Percentiles rank a stretch among this genome's conserved stretches.
phyloP scores from a whole-genome alignment of 2,797 vertebrate genomes.

The Bradypus variegatus region DNA sequence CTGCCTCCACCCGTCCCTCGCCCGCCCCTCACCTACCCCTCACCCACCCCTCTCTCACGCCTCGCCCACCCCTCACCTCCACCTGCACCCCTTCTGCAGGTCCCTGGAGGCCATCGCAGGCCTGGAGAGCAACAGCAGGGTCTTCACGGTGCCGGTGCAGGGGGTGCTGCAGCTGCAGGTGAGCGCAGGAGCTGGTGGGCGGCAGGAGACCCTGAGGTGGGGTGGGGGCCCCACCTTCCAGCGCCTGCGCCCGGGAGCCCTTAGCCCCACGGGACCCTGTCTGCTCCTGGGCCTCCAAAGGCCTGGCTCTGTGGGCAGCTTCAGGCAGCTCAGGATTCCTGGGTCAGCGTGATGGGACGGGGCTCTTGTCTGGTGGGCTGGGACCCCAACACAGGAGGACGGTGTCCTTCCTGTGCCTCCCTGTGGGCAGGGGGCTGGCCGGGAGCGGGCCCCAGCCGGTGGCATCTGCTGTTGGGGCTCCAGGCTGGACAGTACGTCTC shows the following conservation, averaged over 20 bases:
- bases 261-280: too few relatives aligned
- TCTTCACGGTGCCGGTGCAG: constrained; percentile 89
- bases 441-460: not conserved
- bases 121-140: constrained; percentile 91
- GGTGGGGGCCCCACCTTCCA: not conserved
- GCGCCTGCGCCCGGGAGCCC: not conserved
- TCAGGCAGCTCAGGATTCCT: too few relatives aligned
- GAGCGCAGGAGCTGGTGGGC: not conserved
- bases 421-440: not conserved
- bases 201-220: accelerated
- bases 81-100: constrained; percentile 64
- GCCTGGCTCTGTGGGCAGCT: too few relatives aligned
- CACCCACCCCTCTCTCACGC: too few relatives aligned
- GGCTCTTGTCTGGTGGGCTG: too few relatives aligned
- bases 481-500: constrained; percentile 94
- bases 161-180: constrained; percentile 96
- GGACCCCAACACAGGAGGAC: not conserved
- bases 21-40: too few relatives aligned
- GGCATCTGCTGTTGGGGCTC: not conserved
- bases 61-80: not conserved
- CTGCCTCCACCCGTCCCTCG: too few relatives aligned
- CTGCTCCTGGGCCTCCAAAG: too few relatives aligned
- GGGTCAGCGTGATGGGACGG: too few relatives aligned
- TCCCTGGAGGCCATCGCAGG: constrained; percentile 93
- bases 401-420: too few relatives aligned